Percentiles rank a stretch among this genome's conserved stretches.
Conservation (phyloP, 2,888 invertebrate genomes). For the Autographa pulchrina region DNA sequence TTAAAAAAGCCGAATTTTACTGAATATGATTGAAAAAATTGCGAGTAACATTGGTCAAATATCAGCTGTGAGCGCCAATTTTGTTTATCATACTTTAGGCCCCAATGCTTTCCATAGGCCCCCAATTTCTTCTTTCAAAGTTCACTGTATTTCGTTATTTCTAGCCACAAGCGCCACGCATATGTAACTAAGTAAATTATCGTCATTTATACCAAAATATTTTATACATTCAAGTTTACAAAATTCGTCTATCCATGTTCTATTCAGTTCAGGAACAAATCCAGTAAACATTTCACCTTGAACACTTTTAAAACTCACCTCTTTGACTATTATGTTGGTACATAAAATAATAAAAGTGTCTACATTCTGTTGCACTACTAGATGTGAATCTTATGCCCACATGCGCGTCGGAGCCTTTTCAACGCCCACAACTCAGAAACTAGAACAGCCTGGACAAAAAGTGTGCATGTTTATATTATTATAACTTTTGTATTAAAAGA, state of each 20-base stretch:
- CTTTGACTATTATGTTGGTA: neutral
- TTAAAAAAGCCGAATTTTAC: neutral
- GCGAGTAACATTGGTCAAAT: neutral
- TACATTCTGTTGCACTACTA: neutral
- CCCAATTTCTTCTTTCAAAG: too few relatives aligned
- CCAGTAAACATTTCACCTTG: neutral
- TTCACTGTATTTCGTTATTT: too few relatives aligned
- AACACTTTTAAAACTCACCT: neutral
- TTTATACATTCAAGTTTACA: too few relatives aligned
- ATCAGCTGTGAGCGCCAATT: too few relatives aligned
- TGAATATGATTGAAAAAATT: neutral
- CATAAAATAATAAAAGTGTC: neutral
- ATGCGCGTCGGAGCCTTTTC: conserved; percentile 32
- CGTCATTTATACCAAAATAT: too few relatives aligned
- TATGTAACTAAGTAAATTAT: too few relatives aligned
- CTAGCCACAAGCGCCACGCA: too few relatives aligned
- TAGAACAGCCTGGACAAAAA: conserved; percentile 34
- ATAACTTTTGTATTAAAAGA: neutral
- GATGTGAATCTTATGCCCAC: conserved; percentile 41
- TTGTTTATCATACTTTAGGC: too few relatives aligned
- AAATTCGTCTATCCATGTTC: too few relatives aligned
- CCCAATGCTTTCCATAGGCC: too few relatives aligned
- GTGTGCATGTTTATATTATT: conserved; percentile 9
- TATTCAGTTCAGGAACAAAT: neutral
- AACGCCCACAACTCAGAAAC: conserved; percentile 36